Conservation (phyloP, 2,888 invertebrate species). For the Podabrus alpinus region DNA sequence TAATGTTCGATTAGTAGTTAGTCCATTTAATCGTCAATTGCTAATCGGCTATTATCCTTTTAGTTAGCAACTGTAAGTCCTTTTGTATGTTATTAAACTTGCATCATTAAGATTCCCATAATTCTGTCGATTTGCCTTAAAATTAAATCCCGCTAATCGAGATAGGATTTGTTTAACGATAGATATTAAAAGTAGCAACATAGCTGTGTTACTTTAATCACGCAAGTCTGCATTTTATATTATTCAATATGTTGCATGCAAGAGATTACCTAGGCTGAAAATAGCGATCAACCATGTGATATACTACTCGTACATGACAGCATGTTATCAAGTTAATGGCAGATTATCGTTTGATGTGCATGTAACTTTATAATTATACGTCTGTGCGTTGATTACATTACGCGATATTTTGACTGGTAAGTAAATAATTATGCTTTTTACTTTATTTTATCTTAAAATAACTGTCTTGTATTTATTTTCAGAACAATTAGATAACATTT, state of each 20-base stretch:
- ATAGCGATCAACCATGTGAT: constrained; percentile 23
- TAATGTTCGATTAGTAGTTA: not conserved
- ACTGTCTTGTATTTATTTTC: not conserved
- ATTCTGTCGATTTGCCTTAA: constrained; percentile 2
- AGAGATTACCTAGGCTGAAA: constrained; percentile 25
- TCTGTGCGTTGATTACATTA: constrained; percentile 8
- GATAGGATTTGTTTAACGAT: not conserved
- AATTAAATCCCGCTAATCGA: constrained; percentile 12
- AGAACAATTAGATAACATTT: not conserved
- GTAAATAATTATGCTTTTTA: not conserved
- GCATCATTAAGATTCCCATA: constrained; percentile 9
- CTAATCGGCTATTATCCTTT: constrained; percentile 4
- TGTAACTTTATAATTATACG: constrained; percentile 25
- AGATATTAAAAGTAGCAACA: not conserved
- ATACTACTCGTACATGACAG: constrained; percentile 26
- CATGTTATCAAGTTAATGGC: constrained; percentile 29
- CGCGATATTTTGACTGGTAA: constrained; percentile 5
- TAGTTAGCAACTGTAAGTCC: not conserved
- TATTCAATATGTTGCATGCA: constrained; percentile 26
- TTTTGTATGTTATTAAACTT: constrained; percentile 16
- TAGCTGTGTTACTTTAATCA: constrained; percentile 11
- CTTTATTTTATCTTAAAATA: not conserved
- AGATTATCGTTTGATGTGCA: constrained; percentile 25
- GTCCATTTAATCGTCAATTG: constrained; percentile 1
- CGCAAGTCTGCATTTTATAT: constrained; percentile 18